These are phyloP conservation scores for Leptopilina boulardi DNA, from an alignment of 1,140 invertebrate genomes.

Conservation along the genomic window DNA sequence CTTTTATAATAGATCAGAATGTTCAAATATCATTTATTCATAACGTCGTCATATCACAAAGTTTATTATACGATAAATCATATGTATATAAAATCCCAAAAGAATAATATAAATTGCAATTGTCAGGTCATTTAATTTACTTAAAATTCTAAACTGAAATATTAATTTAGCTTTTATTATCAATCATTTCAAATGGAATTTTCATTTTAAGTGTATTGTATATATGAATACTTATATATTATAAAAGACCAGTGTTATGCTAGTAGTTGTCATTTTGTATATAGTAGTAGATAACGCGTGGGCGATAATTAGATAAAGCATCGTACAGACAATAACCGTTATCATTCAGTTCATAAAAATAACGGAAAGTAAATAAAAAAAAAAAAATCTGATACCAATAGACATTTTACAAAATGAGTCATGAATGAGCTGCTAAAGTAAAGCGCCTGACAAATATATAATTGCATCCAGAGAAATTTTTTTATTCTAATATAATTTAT, in stretches of 20 bases:
- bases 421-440: not conserved
- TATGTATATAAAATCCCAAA: too few relatives aligned
- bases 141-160: too few relatives aligned
- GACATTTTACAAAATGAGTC: not conserved
- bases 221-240: not conserved
- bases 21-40: not conserved
- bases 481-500: not conserved
- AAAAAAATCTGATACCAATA: not conserved
- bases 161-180: not conserved
- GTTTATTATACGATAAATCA: too few relatives aligned
- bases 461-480: not conserved
- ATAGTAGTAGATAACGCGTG: constrained; percentile 10
- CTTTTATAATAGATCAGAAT: not conserved
- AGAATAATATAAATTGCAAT: too few relatives aligned
- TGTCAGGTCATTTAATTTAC: too few relatives aligned
- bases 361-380: not conserved
- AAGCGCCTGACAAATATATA: not conserved
- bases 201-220: not conserved
- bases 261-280: constrained; percentile 10
- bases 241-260: not conserved
- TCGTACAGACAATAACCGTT: not conserved
- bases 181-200: not conserved
- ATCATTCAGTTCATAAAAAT: constrained; percentile 15
- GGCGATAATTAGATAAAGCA: constrained; percentile 11
- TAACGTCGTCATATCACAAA: not conserved